Base-by-base conservation (phyloP, 2,888 invertebrate genomes). In the Meandrusa payeni region DNA sequence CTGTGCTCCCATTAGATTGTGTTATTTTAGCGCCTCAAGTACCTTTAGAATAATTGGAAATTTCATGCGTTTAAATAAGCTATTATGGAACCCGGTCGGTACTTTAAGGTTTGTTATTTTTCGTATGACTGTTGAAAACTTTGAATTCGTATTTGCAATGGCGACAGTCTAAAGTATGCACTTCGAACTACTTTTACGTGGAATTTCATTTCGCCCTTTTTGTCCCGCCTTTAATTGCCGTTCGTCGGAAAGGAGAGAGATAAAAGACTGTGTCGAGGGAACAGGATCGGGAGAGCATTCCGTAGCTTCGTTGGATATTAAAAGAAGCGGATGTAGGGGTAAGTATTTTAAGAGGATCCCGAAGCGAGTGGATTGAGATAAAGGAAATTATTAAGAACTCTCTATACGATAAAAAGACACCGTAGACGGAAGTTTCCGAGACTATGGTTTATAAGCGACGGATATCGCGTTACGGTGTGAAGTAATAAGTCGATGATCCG, bases 371-470 rank as follows among this genome's bases (percentile, higher is more conserved):
- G 79, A 80, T 78, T 72, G 76, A 67, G 75, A 86, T 86, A 81
- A 83, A 87, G 86, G 86, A 87, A 82, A 86, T 86, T 83, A 85
- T 82, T 71, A 83, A 85, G 85, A 79, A 83, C 83, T 69, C 79
- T 78, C 62, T 57, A 57, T 50, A 51, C 57, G 61, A 74, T 62
- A 67, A 69, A 81, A 82, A 44, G 38, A 76, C 62, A 56, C 48
- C 51, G 64, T 71, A 76, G 75, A 75, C 83, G 86, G 86, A 86
- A 86, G 85, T 76, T 67, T 69, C 65, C 61, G 58, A 60, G 67
- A 62, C 63, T 71, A 68, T 68, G 66, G 66, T 65, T 58, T 65
- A 64, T 65, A 61, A 67, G 65, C 64, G 64, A 62, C 64, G 56
- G 64, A 62, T 74, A 77, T 78, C 71, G 64, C 45, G 64, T 79